A percentile compares a stretch with the other conserved stretches of the same genome.
Evolutionary conservation across 2,797 vertebrate genomes (phyloP).

Genomic region (Dryobates pubescens): DNA sequence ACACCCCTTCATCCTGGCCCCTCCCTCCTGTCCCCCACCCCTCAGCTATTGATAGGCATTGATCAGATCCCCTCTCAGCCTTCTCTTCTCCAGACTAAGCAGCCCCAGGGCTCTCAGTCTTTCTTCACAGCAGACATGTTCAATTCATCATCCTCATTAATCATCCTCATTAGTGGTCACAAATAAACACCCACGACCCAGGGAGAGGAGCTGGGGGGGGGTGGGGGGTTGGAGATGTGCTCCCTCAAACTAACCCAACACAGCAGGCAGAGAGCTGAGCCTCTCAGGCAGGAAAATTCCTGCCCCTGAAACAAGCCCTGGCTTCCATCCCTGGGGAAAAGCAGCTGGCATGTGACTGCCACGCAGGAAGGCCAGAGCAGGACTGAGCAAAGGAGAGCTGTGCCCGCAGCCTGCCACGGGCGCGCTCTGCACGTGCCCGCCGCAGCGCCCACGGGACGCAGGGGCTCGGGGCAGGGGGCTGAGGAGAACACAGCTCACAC

Average conservation of each 20-base stretch:
- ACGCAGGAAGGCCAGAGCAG: not conserved
- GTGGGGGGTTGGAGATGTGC: fast-evolving
- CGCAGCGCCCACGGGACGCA: not conserved
- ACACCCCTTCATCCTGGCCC: too few species aligned
- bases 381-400: not conserved
- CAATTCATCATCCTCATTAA: too few species aligned
- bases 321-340: not conserved
- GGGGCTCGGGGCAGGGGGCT: not conserved
- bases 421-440: conserved; percentile 1
- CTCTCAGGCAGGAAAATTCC: conserved; percentile 12
- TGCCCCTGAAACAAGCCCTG: not conserved
- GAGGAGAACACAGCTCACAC: not conserved
- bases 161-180: not conserved
- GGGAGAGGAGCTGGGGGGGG: not conserved
- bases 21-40: too few species aligned
- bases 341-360: not conserved
- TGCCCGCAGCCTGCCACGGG: not conserved
- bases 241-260: not conserved
- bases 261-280: not conserved
- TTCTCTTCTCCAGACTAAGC: too few species aligned
- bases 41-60: too few species aligned
- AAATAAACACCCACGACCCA: not conserved
- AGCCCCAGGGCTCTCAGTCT: too few species aligned
- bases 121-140: too few species aligned
- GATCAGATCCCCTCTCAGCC: too few species aligned